These are phyloP conservation scores for Phocoena phocoena DNA, from an alignment of 2,113 vertebrate genomes.

Conservation along the genomic window DNA sequence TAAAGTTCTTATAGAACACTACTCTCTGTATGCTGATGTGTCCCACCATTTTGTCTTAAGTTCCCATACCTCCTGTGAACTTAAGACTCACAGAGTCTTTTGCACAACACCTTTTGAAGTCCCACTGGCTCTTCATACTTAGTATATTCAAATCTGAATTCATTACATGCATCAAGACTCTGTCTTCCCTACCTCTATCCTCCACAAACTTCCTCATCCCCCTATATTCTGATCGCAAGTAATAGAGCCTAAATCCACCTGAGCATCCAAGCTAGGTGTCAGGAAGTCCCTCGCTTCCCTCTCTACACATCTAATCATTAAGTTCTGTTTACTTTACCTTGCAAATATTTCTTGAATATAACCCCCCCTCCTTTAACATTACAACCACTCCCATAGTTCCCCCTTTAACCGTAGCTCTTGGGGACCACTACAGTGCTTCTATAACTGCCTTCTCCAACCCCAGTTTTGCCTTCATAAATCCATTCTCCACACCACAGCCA, in stretches of 20 bases:
- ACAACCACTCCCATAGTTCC: neutral
- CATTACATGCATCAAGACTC: neutral
- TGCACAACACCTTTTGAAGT: neutral
- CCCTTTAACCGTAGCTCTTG: neutral
- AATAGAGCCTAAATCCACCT: neutral
- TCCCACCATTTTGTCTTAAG: neutral
- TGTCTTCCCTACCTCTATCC: neutral
- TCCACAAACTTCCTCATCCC: neutral
- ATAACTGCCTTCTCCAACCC: neutral
- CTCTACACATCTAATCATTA: neutral
- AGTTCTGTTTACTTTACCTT: conserved; percentile 10
- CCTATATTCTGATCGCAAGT: neutral
- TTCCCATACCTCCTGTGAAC: neutral
- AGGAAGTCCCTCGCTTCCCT: neutral
- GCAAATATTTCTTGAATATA: neutral
- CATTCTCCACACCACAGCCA: neutral
- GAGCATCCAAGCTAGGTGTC: neutral
- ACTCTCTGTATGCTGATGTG: neutral
- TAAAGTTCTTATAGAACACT: neutral
- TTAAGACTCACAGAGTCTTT: neutral
- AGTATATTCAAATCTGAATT: neutral
- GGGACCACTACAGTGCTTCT: neutral
- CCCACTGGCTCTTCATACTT: neutral
- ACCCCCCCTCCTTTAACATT: neutral
- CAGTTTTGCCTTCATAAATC: neutral